These are phyloP conservation scores for Sympetrum striolatum DNA, from an alignment of 2,888 invertebrate species.

Conservation along the genomic window DNA sequence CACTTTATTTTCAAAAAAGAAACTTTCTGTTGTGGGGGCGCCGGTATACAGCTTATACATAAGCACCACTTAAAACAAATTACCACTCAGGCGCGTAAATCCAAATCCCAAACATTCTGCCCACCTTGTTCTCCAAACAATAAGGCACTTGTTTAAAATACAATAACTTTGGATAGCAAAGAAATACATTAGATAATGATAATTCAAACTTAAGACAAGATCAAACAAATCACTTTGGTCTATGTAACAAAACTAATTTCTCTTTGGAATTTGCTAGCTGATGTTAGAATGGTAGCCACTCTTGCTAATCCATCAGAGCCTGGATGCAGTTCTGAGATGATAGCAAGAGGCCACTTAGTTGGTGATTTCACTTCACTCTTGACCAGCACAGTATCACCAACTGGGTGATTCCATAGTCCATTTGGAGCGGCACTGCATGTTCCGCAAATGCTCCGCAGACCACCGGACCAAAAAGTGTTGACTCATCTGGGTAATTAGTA, in stretches of 20 bases:
- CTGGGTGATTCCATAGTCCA: background rate
- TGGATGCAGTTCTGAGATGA: background rate
- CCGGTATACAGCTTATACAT: too few relatives aligned
- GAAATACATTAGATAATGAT: too few relatives aligned
- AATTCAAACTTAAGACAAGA: too few relatives aligned
- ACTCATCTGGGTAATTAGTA: background rate
- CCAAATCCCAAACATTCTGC: too few relatives aligned
- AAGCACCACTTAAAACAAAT: too few relatives aligned
- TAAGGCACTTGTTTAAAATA: too few relatives aligned
- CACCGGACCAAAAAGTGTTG: conserved; percentile 45
- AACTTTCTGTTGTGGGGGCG: too few relatives aligned
- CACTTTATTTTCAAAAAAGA: too few relatives aligned
- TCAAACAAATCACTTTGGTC: too few relatives aligned
- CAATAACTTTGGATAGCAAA: too few relatives aligned
- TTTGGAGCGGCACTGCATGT: background rate
- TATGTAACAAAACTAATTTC: background rate
- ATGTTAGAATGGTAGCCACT: background rate
- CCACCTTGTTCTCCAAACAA: too few relatives aligned
- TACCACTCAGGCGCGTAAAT: too few relatives aligned
- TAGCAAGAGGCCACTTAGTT: background rate
- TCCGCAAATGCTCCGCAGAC: conserved; percentile 38
- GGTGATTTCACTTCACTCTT: background rate
- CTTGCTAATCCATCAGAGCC: background rate
- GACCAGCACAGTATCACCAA: background rate
- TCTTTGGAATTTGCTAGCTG: background rate